Conservation (phyloP, 2,888 invertebrate genomes). For the Protonemura montana region DNA sequence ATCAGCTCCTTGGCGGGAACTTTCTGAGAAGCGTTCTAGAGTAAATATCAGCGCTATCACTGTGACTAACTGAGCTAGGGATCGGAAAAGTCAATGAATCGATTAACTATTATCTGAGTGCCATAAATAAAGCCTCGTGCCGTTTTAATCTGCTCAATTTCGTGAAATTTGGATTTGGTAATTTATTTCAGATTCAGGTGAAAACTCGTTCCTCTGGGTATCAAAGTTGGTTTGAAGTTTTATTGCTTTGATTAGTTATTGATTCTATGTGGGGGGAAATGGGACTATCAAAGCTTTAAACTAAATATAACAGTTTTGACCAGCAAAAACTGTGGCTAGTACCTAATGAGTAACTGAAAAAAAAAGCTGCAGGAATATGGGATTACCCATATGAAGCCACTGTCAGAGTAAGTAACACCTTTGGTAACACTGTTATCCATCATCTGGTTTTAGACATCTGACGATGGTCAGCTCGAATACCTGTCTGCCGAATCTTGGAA, state of each 20-base stretch:
- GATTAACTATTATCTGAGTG: not conserved
- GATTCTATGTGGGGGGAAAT: no score
- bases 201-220: not conserved
- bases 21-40: not conserved
- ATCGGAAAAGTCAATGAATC: not conserved
- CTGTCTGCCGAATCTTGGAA: slow-evolving; percentile 25
- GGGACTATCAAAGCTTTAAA: no score
- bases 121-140: not conserved
- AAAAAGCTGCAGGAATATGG: no score
- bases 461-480: not conserved
- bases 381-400: no score
- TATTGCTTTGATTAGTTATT: no score
- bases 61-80: not conserved
- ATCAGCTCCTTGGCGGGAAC: not conserved
- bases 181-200: not conserved
- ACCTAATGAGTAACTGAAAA: no score
- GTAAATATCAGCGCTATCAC: not conserved
- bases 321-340: no score
- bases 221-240: no score
- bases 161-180: no score
- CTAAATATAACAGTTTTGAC: no score
- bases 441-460: not conserved
- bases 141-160: no score
- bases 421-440: not conserved
- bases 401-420: no score